Evolutionary conservation across 2,888 invertebrate genomes (phyloP).

Genomic region (Macaria notata): DNA sequence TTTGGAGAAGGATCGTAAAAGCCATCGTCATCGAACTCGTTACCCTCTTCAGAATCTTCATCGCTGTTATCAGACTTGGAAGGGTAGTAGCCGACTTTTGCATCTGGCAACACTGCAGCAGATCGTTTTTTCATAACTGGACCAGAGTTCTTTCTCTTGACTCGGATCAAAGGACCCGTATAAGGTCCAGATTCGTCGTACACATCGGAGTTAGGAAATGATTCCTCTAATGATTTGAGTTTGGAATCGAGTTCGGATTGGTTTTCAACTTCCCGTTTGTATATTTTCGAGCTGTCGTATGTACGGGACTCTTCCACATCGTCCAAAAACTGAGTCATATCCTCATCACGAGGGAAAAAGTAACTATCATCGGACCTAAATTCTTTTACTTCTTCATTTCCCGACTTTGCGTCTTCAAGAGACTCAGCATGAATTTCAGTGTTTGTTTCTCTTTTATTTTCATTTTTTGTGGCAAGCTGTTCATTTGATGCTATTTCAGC

Average conservation of each 20-base stretch:
- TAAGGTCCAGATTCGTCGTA: constrained; percentile 46
- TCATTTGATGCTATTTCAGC: constrained; percentile 37
- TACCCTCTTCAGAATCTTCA: constrained; percentile 73
- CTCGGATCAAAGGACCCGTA: constrained; percentile 60
- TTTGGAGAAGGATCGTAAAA: constrained; percentile 69
- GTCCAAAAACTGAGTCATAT: constrained; percentile 48
- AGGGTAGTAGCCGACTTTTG: constrained; percentile 63
- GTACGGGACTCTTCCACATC: constrained; percentile 40
- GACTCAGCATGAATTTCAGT: constrained; percentile 40
- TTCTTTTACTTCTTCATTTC: constrained; percentile 43
- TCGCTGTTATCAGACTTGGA: constrained; percentile 66
- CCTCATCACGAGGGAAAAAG: constrained; percentile 48
- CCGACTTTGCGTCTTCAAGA: constrained; percentile 40
- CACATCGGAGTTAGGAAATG: constrained; percentile 61
- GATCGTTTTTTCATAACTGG: constrained; percentile 54
- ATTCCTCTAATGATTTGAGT: constrained; percentile 67
- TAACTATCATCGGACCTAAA: constrained; percentile 44
- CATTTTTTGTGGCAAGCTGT: constrained; percentile 47
- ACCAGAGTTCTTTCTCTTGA: constrained; percentile 63
- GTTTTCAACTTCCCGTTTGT: constrained; percentile 57
- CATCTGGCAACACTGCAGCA: constrained; percentile 54
- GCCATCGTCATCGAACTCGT: constrained; percentile 75
- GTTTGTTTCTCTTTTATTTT: constrained; percentile 65
- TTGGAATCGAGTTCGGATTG: constrained; percentile 50
- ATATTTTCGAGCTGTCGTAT: constrained; percentile 40